Conservation (phyloP, 1,140 invertebrate species). For the Drosophila bipectinata region DNA sequence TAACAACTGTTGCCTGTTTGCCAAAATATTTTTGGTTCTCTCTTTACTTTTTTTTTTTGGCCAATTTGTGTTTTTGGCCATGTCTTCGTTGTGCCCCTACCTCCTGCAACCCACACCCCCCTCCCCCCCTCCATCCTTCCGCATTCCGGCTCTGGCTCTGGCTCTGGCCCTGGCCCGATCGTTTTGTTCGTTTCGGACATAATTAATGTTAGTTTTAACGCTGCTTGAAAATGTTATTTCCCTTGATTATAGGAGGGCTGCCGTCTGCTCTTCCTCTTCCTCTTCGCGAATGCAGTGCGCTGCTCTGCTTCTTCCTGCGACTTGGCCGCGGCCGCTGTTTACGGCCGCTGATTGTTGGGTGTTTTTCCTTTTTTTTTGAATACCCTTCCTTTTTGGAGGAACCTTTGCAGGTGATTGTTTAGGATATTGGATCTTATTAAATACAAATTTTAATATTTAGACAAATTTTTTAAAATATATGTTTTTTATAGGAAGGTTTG, state of each 20-base stretch:
- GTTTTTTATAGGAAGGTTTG: no score
- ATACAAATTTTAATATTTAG: no score
- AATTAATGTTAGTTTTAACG: conserved; percentile 84
- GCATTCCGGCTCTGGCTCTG: conserved; percentile 7
- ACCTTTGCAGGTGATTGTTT: not conserved
- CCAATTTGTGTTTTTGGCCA: conserved; percentile 15
- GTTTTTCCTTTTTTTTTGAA: conserved; percentile 9
- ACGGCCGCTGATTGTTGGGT: conserved; percentile 79
- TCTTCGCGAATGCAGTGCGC: conserved; percentile 7
- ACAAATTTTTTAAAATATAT: no score
- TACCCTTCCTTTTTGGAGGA: not conserved
- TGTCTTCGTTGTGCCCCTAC: conserved; percentile 6
- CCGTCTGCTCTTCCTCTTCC: conserved; percentile 20
- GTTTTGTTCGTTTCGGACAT: conserved; percentile 83
- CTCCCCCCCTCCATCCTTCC: conserved; percentile 3
- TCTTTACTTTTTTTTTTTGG: not conserved
- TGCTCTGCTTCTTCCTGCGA: conserved; percentile 31
- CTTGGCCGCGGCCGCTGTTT: conserved; percentile 55
- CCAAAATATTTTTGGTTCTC: conserved; percentile 4
- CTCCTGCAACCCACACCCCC: not conserved
- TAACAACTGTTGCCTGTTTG: conserved; percentile 2
- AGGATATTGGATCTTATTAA: not conserved
- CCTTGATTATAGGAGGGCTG: conserved; percentile 83
- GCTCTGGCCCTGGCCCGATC: conserved; percentile 34
- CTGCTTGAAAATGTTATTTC: conserved; percentile 84